Evolutionary conservation across 2,113 vertebrate genomes (phyloP).

Genomic region (Prolemur simus): DNA sequence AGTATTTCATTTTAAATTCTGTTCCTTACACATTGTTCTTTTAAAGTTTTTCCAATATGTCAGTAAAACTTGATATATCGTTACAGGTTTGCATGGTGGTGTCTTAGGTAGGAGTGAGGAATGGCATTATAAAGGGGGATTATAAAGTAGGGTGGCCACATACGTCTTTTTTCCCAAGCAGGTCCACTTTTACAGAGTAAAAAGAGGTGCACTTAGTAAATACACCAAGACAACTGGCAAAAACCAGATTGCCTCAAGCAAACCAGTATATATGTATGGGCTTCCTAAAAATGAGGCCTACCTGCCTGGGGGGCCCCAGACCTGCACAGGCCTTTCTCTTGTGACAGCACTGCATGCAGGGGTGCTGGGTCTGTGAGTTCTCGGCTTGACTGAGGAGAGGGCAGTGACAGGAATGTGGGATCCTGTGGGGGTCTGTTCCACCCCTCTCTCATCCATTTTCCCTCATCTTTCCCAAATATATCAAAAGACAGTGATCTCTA

Average conservation of each 20-base stretch:
- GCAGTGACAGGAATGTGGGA: background rate
- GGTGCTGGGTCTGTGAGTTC: background rate
- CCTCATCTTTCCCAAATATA: background rate
- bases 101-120: background rate
- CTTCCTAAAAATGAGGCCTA: background rate
- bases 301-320: no score
- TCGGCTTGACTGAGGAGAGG: background rate
- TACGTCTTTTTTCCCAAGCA: background rate
- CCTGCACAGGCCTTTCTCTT: background rate
- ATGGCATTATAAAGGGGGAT: background rate
- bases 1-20: background rate
- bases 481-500: background rate
- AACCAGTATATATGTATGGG: background rate
- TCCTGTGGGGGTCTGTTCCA: no score
- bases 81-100: background rate
- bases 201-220: background rate
- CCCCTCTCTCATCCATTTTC: background rate
- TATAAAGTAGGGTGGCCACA: background rate
- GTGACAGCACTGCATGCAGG: background rate
- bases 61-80: background rate
- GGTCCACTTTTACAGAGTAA: background rate
- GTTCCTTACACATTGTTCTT: background rate
- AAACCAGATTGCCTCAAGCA: background rate
- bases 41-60: background rate
- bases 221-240: background rate